Conservation (phyloP, 2,113 vertebrate genomes). For the Columbina picui region DNA sequence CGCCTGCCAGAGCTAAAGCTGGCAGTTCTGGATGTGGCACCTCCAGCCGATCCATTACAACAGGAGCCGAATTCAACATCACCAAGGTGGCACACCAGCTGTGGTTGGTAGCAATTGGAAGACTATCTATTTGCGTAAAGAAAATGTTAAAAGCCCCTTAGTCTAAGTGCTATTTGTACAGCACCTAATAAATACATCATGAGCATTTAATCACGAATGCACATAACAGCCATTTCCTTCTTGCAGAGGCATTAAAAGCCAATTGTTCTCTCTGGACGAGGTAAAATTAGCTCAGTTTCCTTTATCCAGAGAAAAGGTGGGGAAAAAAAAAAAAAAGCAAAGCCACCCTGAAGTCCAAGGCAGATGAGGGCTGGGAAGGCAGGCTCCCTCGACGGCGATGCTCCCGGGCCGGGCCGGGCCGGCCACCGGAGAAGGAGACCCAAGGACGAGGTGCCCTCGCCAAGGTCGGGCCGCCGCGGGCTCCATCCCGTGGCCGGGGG, state of each 20-base stretch:
- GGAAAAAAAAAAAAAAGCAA: too few relatives aligned
- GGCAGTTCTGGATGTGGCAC: neutral
- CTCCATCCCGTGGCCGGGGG: neutral
- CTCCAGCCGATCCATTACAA: neutral
- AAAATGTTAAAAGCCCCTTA: neutral
- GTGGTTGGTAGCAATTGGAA: neutral
- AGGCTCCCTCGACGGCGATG: conserved; percentile 20
- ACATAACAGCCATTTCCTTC: neutral
- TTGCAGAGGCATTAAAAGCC: neutral
- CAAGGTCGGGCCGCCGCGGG: conserved; percentile 70
- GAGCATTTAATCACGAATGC: neutral
- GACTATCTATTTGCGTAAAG: neutral
- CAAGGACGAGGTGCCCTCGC: conserved; percentile 75
- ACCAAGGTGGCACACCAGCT: neutral
- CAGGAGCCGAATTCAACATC: neutral
- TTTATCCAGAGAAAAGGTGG: neutral
- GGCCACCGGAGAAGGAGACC: conserved; percentile 14
- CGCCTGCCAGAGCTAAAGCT: neutral
- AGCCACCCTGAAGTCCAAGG: neutral
- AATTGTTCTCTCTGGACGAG: neutral
- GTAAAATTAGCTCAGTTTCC: neutral
- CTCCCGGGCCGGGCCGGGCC: neutral
- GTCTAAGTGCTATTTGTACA: neutral
- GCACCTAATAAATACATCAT: neutral
- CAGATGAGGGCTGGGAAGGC: neutral